Conservation (phyloP, 2,888 invertebrate genomes). For the Chydorus sphaericus region DNA sequence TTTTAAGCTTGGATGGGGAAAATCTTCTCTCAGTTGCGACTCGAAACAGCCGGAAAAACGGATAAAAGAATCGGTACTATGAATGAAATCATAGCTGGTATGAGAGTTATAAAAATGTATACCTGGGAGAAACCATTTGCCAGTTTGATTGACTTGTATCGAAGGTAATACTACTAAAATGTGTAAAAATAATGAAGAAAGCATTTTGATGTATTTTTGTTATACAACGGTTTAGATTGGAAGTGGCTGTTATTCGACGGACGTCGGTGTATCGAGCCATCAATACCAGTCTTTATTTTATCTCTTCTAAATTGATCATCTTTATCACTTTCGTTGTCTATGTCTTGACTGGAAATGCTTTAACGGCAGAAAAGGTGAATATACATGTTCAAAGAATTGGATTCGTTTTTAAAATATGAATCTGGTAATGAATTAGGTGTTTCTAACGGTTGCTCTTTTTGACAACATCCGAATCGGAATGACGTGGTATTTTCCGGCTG, state of each 20-base stretch:
- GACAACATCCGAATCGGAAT: slow-evolving; percentile 46
- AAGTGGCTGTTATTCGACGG: slow-evolving; percentile 26
- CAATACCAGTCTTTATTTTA: slow-evolving; percentile 31
- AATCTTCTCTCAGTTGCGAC: slow-evolving; percentile 27
- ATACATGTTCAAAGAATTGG: background rate
- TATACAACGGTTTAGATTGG: slow-evolving; percentile 26
- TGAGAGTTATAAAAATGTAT: slow-evolving; percentile 41
- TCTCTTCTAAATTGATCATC: slow-evolving; percentile 32
- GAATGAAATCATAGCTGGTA: slow-evolving; percentile 39
- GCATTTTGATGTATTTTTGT: background rate
- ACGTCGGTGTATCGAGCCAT: slow-evolving; percentile 26
- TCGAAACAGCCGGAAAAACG: slow-evolving; percentile 33
- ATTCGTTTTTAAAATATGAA: slow-evolving; percentile 9
- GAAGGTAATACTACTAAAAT: slow-evolving; percentile 5
- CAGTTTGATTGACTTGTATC: slow-evolving; percentile 21
- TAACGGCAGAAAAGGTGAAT: slow-evolving; percentile 27
- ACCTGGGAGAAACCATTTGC: slow-evolving; percentile 39
- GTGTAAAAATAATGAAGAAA: background rate
- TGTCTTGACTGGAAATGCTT: slow-evolving; percentile 25
- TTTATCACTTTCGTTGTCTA: slow-evolving; percentile 29
- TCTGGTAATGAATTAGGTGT: slow-evolving; percentile 38
- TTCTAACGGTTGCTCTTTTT: slow-evolving; percentile 79
- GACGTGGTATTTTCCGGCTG: slow-evolving; percentile 74
- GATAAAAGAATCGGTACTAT: slow-evolving; percentile 37
- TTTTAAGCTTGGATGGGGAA: slow-evolving; percentile 28